phyloP scores from a whole-genome alignment of 1,140 invertebrate genomes.

The Pentalonia nigronervosa region DNA sequence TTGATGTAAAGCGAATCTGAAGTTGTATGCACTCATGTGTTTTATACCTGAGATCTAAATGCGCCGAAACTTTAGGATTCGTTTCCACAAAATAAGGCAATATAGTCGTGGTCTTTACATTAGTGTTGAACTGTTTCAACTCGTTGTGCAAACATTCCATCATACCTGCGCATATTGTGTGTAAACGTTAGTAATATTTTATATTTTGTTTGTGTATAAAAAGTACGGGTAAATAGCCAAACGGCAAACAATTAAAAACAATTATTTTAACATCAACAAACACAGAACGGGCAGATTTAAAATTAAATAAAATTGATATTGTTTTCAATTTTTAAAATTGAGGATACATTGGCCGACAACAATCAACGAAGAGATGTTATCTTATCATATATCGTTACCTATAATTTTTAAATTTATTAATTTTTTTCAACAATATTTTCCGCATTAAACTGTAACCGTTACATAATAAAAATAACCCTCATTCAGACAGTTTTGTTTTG shows the following conservation, averaged over 20 bases:
- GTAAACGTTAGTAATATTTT: background rate
- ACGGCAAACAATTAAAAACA: background rate
- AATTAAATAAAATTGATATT: background rate
- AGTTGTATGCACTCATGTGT: background rate
- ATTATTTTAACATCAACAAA: background rate
- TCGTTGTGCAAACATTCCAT: conserved; percentile 59
- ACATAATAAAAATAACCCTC: background rate
- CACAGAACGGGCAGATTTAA: background rate
- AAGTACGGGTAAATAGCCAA: background rate
- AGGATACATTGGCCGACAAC: accelerated
- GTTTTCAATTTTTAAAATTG: background rate
- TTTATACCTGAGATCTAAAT: conserved; percentile 58
- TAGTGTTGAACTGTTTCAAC: conserved; percentile 37
- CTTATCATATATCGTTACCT: background rate
- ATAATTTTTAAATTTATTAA: background rate
- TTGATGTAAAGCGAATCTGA: background rate
- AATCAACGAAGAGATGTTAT: background rate
- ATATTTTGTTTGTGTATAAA: background rate
- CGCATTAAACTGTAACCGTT: no score
- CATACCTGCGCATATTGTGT: conserved; percentile 37
- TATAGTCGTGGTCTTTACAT: conserved; percentile 54
- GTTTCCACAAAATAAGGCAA: conserved; percentile 59
- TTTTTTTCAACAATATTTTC: background rate
- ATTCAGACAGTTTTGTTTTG: no score
- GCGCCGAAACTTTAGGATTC: background rate